Evolutionary conservation across 2,797 vertebrate genomes (phyloP), one percentile per base, ranked within the genome.

Genomic region (Oreochromis mossambicus): DNA sequence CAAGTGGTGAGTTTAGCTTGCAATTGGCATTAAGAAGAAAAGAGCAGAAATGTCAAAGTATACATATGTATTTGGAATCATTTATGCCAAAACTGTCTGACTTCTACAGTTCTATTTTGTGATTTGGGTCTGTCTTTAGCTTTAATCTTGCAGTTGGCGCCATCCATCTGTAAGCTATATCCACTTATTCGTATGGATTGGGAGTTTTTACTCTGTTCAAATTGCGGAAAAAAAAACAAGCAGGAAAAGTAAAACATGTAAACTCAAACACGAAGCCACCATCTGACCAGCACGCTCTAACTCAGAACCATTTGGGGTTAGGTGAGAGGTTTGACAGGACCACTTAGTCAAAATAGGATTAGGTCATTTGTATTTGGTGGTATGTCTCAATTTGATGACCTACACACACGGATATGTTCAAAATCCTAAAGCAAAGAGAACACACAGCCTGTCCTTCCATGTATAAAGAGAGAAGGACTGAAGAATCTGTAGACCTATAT

Each of bases 1-100:
- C 99, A 99, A 97, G 98, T 99, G 96, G 99, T 99, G 96, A 97
- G 98, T 85, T 51, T 26, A 29, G n/a, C 5, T n/a, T 41, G 2
- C 17, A 41, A 11, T 21, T 2, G 48, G 8, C 8, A 10, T 48
- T 78, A 73, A 48, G 43, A 32, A 70, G 13, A 70, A 43, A 46
- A 70, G 13, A 70, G 66, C 38, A 26, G 21, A 70, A 73, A 29
- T 26, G 9, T 46, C 41, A 73, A 29, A 73, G 8, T 46, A 17
- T 11, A 19, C 10, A 32, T 73, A 43, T 70, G 38, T 43, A 43
- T 26, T 70, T 24, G 63, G 36, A 68, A 24, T 24, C 8, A 41
- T 68, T 68, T 46, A 46, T 70, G 38, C 21, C 2, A 0, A 46
- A 73, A 46, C 66, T 19, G 5, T 68, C 36, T 68, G 68, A 73